A percentile compares a stretch with the other conserved stretches of the same genome.
phyloP scores from a whole-genome alignment of 2,797 vertebrate genomes.

The Rhadinocentrus ornatus region DNA sequence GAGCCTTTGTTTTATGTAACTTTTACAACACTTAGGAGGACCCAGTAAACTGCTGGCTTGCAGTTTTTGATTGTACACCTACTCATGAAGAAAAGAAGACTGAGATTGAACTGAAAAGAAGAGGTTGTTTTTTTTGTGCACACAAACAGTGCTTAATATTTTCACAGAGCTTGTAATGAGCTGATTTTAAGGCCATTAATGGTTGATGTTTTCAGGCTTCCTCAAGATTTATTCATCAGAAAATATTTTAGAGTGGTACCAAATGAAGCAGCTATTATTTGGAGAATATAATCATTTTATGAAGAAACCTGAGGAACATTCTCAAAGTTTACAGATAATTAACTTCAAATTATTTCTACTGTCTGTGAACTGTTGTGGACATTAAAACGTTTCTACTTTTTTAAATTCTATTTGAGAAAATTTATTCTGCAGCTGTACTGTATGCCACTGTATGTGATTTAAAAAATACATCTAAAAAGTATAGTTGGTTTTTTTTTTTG shows the following conservation, averaged over 20 bases:
- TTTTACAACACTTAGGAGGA: too few species aligned
- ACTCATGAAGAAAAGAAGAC: too few species aligned
- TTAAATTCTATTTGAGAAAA: slow-evolving; percentile 2
- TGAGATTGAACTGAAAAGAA: too few species aligned
- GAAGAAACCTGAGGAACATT: not conserved
- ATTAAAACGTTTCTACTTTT: not conserved
- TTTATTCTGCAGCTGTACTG: slow-evolving; percentile 22
- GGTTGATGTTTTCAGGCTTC: not conserved
- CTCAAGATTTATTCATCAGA: not conserved
- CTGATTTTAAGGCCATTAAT: not conserved
- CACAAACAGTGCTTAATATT: not conserved
- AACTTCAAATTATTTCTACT: not conserved
- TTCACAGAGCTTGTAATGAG: not conserved
- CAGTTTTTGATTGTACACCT: too few species aligned
- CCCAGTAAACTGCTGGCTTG: too few species aligned
- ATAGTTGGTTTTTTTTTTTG: slow-evolving; percentile 14
- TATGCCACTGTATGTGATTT: not conserved
- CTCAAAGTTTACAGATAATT: not conserved
- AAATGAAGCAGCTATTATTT: not conserved
- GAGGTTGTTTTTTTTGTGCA: too few species aligned
- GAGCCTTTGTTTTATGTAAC: too few species aligned
- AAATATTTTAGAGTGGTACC: not conserved
- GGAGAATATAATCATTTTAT: not conserved
- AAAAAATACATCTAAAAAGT: not conserved
- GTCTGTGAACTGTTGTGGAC: not conserved